These are phyloP conservation scores for Minunthozetes semirufus DNA, from an alignment of 2,888 invertebrate genomes.

Conservation along the genomic window DNA sequence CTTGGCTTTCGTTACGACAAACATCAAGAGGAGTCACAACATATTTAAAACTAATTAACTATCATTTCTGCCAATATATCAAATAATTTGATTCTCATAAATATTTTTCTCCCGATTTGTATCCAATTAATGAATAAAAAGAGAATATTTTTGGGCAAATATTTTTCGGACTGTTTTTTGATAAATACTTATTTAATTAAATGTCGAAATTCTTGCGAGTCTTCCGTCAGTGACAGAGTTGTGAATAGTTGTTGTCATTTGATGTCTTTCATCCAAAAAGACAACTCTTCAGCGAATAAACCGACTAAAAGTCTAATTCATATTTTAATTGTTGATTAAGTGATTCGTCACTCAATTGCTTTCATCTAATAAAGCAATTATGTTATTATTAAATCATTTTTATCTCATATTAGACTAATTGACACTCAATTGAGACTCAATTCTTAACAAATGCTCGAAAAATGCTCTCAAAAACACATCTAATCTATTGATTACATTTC, in stretches of 20 bases:
- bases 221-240: neutral
- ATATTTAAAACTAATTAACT: slow-evolving; percentile 23
- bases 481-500: neutral
- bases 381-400: neutral
- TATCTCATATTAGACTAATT: too few species aligned
- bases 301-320: neutral
- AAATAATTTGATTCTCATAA: neutral
- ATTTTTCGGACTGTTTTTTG: too few species aligned
- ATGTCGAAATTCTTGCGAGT: too few species aligned
- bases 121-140: too few species aligned
- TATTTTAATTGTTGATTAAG: slow-evolving; percentile 11
- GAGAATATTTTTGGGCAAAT: too few species aligned
- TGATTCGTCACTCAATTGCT: slow-evolving; percentile 4
- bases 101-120: neutral
- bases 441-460: neutral
- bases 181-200: too few species aligned
- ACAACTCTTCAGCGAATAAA: neutral
- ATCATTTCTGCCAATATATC: neutral
- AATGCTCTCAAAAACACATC: neutral
- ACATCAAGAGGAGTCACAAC: slow-evolving; percentile 1
- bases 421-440: neutral
- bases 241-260: neutral
- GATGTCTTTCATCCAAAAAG: neutral
- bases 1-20: neutral
- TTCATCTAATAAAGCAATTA: neutral